Conservation (phyloP, 1,140 invertebrate species). For the Drosophila parabipectinata region DNA sequence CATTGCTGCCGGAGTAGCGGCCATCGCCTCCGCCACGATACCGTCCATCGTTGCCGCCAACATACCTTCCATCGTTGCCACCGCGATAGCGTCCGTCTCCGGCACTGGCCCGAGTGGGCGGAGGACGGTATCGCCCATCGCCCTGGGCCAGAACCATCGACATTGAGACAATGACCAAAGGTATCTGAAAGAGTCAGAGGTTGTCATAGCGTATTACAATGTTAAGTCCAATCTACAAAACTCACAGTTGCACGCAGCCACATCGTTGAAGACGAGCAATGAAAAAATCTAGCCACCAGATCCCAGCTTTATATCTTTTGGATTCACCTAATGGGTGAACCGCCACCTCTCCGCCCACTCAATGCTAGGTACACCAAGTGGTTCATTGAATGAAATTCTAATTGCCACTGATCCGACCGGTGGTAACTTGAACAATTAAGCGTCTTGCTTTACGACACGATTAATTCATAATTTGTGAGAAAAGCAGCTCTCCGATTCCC, state of each 20-base stretch:
- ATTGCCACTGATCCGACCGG: slow-evolving; percentile 47
- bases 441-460: slow-evolving; percentile 58
- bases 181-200: slow-evolving; percentile 25
- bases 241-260: slow-evolving; percentile 69
- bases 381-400: slow-evolving; percentile 24
- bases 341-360: slow-evolving; percentile 46
- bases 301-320: slow-evolving; percentile 64
- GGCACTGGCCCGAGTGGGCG: slow-evolving; percentile 14
- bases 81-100: slow-evolving; percentile 35
- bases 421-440: slow-evolving; percentile 71
- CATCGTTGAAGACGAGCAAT: slow-evolving; percentile 65
- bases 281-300: slow-evolving; percentile 24
- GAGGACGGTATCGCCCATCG: slow-evolving; percentile 79
- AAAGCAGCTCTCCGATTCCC: slow-evolving; percentile 20
- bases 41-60: slow-evolving; percentile 50
- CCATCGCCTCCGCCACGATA: slow-evolving; percentile 67
- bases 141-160: slow-evolving; percentile 59
- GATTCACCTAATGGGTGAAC: slow-evolving; percentile 13
- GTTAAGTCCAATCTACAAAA: background rate
- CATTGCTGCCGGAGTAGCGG: slow-evolving; percentile 64
- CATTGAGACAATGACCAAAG: slow-evolving; percentile 38
- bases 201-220: background rate
- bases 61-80: slow-evolving; percentile 58
- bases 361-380: slow-evolving; percentile 1
- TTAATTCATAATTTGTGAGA: slow-evolving; percentile 67